Percentiles rank a stretch among this genome's conserved stretches.
Conservation (phyloP, 2,888 invertebrate genomes). For the Macrosiphum euphorbiae region DNA sequence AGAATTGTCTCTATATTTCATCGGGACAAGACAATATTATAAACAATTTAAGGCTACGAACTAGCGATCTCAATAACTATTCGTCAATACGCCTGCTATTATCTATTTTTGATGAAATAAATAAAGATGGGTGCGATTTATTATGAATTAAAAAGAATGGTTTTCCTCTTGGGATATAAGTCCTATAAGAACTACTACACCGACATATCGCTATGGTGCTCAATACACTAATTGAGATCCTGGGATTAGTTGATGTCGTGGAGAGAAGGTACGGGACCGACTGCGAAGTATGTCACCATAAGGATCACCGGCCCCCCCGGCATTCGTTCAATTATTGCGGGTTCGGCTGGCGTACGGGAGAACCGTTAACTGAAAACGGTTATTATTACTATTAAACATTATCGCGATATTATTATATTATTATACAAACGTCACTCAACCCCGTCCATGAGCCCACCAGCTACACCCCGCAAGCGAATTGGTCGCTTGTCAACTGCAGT, state of each 20-base stretch:
- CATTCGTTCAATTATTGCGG: not conserved
- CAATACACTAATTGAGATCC: not conserved
- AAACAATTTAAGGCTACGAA: not conserved
- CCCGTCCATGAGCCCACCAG: not conserved
- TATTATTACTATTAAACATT: not conserved
- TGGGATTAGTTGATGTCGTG: not conserved
- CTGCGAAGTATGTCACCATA: not conserved
- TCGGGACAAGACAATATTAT: not conserved
- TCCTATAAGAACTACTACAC: not conserved
- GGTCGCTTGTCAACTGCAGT: not conserved
- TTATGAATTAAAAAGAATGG: not conserved
- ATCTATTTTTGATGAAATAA: not conserved
- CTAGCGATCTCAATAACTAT: not conserved
- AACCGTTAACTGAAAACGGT: not conserved
- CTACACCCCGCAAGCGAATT: not conserved
- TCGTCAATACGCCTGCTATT: not conserved
- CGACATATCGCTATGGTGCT: not conserved
- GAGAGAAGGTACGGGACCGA: not conserved
- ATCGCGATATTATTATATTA: not conserved
- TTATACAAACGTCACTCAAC: not conserved
- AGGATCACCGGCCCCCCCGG: not conserved
- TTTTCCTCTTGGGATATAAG: not conserved
- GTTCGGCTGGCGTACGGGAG: not conserved
- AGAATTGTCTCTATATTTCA: not conserved
- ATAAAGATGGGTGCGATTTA: not conserved